Base-by-base conservation (phyloP, 2,113 vertebrate species). In the Erpornis zantholeuca region DNA sequence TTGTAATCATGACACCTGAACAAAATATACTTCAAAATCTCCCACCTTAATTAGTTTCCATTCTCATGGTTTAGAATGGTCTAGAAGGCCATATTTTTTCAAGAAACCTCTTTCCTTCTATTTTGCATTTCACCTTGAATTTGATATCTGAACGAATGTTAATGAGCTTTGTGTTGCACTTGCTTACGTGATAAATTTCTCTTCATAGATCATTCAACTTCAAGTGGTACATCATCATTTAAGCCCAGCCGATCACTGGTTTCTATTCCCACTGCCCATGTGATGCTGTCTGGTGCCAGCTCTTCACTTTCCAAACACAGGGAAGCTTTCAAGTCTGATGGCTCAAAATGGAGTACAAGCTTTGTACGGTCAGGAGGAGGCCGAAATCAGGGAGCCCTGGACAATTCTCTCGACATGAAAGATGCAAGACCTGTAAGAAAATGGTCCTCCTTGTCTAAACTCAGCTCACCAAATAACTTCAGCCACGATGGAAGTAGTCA, bases 371-470 rank as follows among this genome's bases (percentile, higher is more conserved):
- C 95, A 7, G 80, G 97, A 93, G 97, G 96, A 75, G 97, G 78
- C 86, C 97, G 96, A 84, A 94, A 87, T 91, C 95, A 88, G 24
- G 94, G 96, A 33, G 88, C 95, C 15, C 89, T 95, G 83, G 98
- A 98, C 90, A 93, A 92, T 68, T 97, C 97, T 40, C 97, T 98
- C 81, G 98, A 99, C 93, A 99, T 98, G 98, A 99, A 99, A 94
- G 98, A 98, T 69, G 96, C 97, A 29, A 98, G 98, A 50, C 99
- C 99, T 15, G 98, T 99, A 52, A 97, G 99, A 73, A 99, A 99
- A 85, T 99, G 98, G 98, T 99, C 99, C n/a, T 99, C 99, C n/a
- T 97, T 99, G 80, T 98, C 98, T 59, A 98, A 98, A 70, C 98
- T 99, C 90, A 97, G 92, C 72, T 94, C 89, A n/a, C 96, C 97